A percentile compares a stretch with the other conserved stretches of the same genome.
Conservation (phyloP, 1,140 invertebrate genomes). For the Radopholus similis region DNA sequence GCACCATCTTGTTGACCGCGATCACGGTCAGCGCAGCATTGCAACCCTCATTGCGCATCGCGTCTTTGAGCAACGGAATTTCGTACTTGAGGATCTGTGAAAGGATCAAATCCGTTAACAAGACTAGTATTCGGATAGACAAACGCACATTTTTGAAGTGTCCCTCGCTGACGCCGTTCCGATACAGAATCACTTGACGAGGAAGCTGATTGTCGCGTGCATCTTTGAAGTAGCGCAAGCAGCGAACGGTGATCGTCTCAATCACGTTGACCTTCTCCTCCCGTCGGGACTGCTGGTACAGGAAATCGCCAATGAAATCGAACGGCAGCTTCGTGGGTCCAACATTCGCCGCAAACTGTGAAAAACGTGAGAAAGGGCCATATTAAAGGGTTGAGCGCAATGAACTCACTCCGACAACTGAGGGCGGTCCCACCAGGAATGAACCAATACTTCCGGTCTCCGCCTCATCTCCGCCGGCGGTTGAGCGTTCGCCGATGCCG, state of each 20-base stretch:
- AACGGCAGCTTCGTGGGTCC: conserved; percentile 9
- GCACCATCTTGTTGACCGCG: conserved; percentile 33
- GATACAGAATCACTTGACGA: conserved; percentile 37
- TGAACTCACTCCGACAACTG: conserved; percentile 8
- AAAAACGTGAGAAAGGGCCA: neutral
- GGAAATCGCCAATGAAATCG: conserved; percentile 29
- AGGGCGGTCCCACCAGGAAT: neutral
- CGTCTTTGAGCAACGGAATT: conserved; percentile 19
- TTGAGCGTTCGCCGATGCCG: conserved; percentile 14
- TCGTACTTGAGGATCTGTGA: conserved; percentile 37
- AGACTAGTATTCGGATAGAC: too few relatives aligned
- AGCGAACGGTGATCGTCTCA: conserved; percentile 17
- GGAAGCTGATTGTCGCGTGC: neutral
- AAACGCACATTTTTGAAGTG: conserved; percentile 30
- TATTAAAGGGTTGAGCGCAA: neutral
- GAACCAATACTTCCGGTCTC: neutral
- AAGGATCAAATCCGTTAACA: neutral
- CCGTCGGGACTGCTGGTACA: conserved; percentile 22
- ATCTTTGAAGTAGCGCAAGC: conserved; percentile 13
- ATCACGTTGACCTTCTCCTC: conserved; percentile 41
- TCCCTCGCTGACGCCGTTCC: conserved; percentile 40
- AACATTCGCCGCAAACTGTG: conserved; percentile 28
- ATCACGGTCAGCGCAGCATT: conserved; percentile 27
- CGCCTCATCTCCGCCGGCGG: neutral
- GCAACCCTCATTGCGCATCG: neutral